Base-by-base conservation (phyloP, 2,797 vertebrate genomes). In the Lagocephalus sceleratus region DNA sequence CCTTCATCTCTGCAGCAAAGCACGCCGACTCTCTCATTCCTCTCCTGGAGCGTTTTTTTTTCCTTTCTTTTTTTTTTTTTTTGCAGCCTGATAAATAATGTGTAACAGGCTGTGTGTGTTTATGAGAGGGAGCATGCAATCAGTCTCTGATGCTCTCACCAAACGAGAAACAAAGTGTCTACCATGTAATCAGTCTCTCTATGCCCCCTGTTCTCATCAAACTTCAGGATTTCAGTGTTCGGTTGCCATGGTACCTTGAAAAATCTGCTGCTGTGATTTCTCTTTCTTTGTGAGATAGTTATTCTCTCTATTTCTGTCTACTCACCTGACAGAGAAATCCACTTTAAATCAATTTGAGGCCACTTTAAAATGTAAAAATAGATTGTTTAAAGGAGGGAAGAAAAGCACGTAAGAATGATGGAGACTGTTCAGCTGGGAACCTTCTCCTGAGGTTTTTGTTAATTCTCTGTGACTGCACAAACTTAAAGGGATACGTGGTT, bases 191-290 rank as follows among this genome's bases (percentile, higher is more conserved):
- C 87, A 86, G 70, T 56, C 63, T 71, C 71, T 78, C 74, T 75
- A 82, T 83, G 67, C 81, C 79, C 81, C 85, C 81, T 85, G 84
- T 82, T 84, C 89, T 88, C 85, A 91, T 92, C 87, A 89, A 82
- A 87, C 90, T 90, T 88, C 17, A 20, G 20, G 4, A 82, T 87
- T 88, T 84, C 80, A 90, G 86, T 87, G 85, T 76, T 69, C 83
- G 73, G 91, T 91, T 92, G 88, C 90, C 88, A 91, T 92, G 88
- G 90, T 60, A 92, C 84, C 89, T 84, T 83, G 79, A 85, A 87
- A 82, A 88, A 88, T 82, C 74, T 88, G 84, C 80, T 63, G 68
- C 80, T 64, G 70, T 71, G 59, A 63, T 74, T 60, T 79, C 57
- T 60, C 25, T 39, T 64, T 64, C 58, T 76, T 60, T 55, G 62